A percentile compares a stretch with the other conserved stretches of the same genome.
phyloP scores from a whole-genome alignment of 2,888 invertebrate genomes.

The Folsomia candida region DNA sequence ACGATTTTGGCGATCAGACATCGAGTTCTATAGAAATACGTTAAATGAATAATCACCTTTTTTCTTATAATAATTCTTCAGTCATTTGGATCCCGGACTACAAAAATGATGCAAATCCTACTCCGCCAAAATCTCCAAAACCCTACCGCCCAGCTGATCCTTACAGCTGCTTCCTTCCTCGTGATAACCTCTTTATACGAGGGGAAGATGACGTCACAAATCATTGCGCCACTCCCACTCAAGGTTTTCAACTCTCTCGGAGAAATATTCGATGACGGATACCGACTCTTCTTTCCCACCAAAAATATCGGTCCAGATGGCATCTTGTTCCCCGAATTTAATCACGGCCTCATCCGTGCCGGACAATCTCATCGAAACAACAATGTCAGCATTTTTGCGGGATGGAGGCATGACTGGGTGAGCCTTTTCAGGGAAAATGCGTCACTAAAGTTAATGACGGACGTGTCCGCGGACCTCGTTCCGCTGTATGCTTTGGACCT shows the following conservation, averaged over 20 bases:
- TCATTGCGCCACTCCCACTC: background rate
- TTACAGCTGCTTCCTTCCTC: background rate
- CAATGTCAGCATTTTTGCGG: background rate
- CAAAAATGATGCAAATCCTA: background rate
- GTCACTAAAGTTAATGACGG: background rate
- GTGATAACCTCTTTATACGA: background rate
- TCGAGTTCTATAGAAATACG: no score
- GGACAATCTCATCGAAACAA: background rate
- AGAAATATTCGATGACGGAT: background rate
- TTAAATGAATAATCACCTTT: no score
- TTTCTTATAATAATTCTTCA: no score
- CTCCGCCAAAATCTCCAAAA: background rate
- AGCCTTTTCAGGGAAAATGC: background rate
- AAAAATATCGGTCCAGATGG: background rate
- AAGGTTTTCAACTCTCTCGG: background rate
- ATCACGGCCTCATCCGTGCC: background rate
- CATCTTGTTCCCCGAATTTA: background rate
- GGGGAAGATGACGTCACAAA: background rate
- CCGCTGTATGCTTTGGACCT: background rate
- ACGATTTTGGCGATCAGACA: no score
- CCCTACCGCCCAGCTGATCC: background rate
- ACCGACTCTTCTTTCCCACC: background rate
- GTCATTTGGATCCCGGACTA: no score
- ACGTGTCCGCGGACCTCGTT: background rate
- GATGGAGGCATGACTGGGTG: background rate